Base-by-base conservation (phyloP, 2,888 invertebrate species). In the Branchellion lobata region DNA sequence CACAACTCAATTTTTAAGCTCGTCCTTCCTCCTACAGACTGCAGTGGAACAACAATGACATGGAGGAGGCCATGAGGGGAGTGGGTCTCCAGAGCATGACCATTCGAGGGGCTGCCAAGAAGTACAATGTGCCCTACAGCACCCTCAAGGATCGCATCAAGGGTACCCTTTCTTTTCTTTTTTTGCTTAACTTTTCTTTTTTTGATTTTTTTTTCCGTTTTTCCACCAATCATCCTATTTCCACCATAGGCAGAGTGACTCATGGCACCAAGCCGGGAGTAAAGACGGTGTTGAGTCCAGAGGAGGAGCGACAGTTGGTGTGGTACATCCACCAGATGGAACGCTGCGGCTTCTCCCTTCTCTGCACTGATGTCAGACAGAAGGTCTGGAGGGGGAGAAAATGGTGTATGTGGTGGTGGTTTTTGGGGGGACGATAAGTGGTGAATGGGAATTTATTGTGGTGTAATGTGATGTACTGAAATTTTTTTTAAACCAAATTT, bases 71-170 rank as follows among this genome's bases (percentile, higher is more conserved):
- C 24, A 80, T 84, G 83, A 80, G 82, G 34, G 57, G 81, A 1
- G 83, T 83, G 2, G 78, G 80, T 34, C 81, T 81, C 24, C 80
- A 82, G 78, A 81, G 82, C 29, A 81, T 81, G 81, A 84, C 84
- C n/a, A 83, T 84, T 33, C 80, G 84, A 29, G 84, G 83, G n/a
- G 83, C 84, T n/a, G 83, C 84, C 24, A 83, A 83, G 81, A 80
- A 82, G 77, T 84, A 76, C 75, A 65, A 73, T 5, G 84, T 84
- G 3, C 84, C 84, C 11, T 84, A 84, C 80, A 83, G 83, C 75
- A 83, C 83, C 14, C 69, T 84, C 47, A 84, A 84, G 53, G 83
- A 83, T 79, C 57, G 82, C 11, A 81, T 84, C 3, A 83, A 82
- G 40, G 61, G 61, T 57, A 57, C 24, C 40, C 5, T 14, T 14